Conservation (phyloP, 2,797 vertebrate species). For the Columba guinea region DNA sequence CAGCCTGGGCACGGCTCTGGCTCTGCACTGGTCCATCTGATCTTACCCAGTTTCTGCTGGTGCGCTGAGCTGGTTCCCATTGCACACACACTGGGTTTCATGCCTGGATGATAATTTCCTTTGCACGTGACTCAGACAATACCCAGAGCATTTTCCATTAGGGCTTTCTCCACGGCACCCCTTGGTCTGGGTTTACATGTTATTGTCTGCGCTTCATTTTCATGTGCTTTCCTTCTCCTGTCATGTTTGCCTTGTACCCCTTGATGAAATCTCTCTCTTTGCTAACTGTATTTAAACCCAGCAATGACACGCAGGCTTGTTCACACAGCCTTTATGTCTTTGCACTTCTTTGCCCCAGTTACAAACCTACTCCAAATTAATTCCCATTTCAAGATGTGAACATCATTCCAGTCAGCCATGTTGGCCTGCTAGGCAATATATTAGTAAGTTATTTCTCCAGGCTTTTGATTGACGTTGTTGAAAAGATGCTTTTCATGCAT, state of each 20-base stretch:
- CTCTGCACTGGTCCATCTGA: rapidly evolving
- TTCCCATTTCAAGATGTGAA: background rate
- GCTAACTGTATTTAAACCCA: background rate
- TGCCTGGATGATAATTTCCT: slow-evolving; percentile 3
- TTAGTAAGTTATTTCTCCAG: slow-evolving; percentile 41
- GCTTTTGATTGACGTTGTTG: slow-evolving; percentile 47
- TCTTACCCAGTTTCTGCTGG: background rate
- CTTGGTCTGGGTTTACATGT: slow-evolving; percentile 6
- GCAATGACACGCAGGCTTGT: background rate
- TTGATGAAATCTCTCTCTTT: background rate
- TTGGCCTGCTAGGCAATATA: background rate
- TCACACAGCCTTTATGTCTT: background rate
- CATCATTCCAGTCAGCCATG: background rate
- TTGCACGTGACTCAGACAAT: background rate
- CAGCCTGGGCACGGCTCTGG: background rate
- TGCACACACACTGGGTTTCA: background rate
- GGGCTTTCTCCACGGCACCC: background rate
- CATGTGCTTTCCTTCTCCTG: background rate
- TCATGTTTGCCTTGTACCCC: background rate
- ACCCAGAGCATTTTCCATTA: slow-evolving; percentile 4
- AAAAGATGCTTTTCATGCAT: slow-evolving; percentile 34
- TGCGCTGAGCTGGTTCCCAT: background rate
- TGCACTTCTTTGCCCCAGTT: background rate
- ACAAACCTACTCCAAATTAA: background rate
- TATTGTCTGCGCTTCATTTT: background rate